Percentiles rank a stretch among this genome's conserved stretches.
Evolutionary conservation across 2,797 vertebrate genomes (phyloP).

Genomic region (Macropodus opercularis): DNA sequence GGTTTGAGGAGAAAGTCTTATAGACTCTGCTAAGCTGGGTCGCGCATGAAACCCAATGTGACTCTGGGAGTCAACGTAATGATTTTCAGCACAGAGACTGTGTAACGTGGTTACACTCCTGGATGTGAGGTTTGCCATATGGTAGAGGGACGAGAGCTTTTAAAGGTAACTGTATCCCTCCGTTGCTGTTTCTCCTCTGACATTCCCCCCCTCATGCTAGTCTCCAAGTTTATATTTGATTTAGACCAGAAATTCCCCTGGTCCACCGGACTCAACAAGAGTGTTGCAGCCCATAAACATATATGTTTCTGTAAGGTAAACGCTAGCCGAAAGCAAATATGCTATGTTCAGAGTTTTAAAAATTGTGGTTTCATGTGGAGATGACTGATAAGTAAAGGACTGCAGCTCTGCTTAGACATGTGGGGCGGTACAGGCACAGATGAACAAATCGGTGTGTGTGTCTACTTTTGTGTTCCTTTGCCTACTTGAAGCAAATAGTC

Average conservation of each 20-base stretch:
- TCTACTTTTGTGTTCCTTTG: conserved; percentile 11
- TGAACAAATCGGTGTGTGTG: conserved; percentile 29
- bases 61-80: conserved; percentile 64
- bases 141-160: conserved; percentile 76
- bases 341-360: conserved; percentile 60
- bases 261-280: conserved; percentile 62
- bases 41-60: conserved; percentile 66
- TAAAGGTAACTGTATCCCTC: conserved; percentile 83
- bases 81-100: conserved; percentile 73
- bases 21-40: conserved; percentile 45
- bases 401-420: conserved; percentile 37
- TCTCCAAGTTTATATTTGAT: conserved; percentile 79
- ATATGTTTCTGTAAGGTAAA: conserved; percentile 82
- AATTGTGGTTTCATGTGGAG: conserved; percentile 67
- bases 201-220: conserved; percentile 55
- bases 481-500: conserved; percentile 50
- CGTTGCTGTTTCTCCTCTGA: conserved; percentile 72
- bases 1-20: conserved; percentile 56
- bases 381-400: conserved; percentile 71
- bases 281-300: conserved; percentile 80
- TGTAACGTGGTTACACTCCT: conserved; percentile 73
- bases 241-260: conserved; percentile 75
- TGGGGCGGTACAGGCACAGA: conserved; percentile 28
- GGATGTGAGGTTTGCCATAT: conserved; percentile 75
- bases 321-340: conserved; percentile 73